Evolutionary conservation across 1,140 invertebrate genomes (phyloP).

Genomic region (Leptopilina clavipes): DNA sequence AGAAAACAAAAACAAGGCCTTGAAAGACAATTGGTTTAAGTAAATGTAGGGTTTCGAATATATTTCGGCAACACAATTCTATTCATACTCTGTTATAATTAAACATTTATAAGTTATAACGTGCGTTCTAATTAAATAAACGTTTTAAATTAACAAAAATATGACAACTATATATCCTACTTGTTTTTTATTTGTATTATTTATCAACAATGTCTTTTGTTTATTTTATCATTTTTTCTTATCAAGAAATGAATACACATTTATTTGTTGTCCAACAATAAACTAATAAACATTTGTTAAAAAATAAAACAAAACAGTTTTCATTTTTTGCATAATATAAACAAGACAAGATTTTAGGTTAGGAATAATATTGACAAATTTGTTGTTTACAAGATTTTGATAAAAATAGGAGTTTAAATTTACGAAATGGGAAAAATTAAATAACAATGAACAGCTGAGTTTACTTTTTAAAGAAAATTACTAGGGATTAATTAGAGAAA

Average conservation of each 20-base stretch:
- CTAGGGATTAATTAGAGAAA: not conserved
- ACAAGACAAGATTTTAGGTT: not conserved
- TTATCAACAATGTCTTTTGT: too few relatives aligned
- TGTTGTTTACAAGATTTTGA: not conserved
- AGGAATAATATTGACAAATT: not conserved
- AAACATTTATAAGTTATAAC: not conserved
- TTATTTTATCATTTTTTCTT: too few relatives aligned
- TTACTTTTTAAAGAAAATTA: not conserved
- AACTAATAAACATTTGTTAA: too few relatives aligned
- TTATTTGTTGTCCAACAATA: too few relatives aligned
- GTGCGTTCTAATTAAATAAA: not conserved
- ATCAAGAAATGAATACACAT: too few relatives aligned
- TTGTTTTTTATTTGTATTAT: not conserved
- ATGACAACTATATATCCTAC: not conserved
- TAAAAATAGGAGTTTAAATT: not conserved
- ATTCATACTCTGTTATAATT: too few relatives aligned
- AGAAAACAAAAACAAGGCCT: not conserved
- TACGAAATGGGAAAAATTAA: not conserved
- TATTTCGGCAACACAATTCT: slow-evolving; percentile 3
- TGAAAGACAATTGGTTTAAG: slow-evolving; percentile 9
- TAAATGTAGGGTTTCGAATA: not conserved
- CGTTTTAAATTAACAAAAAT: not conserved
- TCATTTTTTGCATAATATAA: slow-evolving; percentile 1
- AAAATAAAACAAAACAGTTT: not conserved
- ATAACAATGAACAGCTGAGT: not conserved